These are phyloP conservation scores for Mugil cephalus DNA, from an alignment of 2,113 vertebrate species.

Conservation along the genomic window DNA sequence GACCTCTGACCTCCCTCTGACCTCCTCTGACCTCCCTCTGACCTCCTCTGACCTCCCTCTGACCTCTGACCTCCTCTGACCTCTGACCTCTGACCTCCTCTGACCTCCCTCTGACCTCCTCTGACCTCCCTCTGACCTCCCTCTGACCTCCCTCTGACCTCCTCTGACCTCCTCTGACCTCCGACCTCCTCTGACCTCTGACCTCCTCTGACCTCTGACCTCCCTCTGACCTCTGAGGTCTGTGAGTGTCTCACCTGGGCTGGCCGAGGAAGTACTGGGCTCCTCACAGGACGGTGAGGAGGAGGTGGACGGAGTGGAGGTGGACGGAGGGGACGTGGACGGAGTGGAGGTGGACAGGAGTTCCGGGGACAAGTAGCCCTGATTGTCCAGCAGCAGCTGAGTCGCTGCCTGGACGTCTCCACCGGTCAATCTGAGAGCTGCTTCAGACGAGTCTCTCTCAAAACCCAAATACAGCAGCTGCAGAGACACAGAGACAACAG, in stretches of 20 bases:
- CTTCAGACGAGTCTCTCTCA: constrained; percentile 74
- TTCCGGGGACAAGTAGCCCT: constrained; percentile 83
- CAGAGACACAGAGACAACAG: not conserved
- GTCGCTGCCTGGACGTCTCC: constrained; percentile 89
- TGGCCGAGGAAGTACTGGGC: constrained; percentile 81
- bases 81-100: too few relatives aligned
- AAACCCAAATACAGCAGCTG: constrained; percentile 92
- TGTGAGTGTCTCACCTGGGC: constrained; percentile 29
- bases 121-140: too few relatives aligned
- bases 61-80: too few relatives aligned
- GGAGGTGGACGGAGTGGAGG: constrained; percentile 69
- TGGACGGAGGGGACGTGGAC: constrained; percentile 63
- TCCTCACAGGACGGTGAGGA: constrained; percentile 82
- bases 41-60: too few relatives aligned
- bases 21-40: too few relatives aligned
- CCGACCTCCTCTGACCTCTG: too few relatives aligned
- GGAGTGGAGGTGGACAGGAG: constrained; percentile 51
- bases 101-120: too few relatives aligned
- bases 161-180: too few relatives aligned
- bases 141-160: too few relatives aligned
- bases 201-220: too few relatives aligned
- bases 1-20: too few relatives aligned
- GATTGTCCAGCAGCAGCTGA: constrained; percentile 89
- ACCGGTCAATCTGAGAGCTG: constrained; percentile 84
- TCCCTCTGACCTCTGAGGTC: too few relatives aligned